These are phyloP conservation scores for Sciaenops ocellatus DNA, from an alignment of 2,797 vertebrate species.

Conservation along the genomic window DNA sequence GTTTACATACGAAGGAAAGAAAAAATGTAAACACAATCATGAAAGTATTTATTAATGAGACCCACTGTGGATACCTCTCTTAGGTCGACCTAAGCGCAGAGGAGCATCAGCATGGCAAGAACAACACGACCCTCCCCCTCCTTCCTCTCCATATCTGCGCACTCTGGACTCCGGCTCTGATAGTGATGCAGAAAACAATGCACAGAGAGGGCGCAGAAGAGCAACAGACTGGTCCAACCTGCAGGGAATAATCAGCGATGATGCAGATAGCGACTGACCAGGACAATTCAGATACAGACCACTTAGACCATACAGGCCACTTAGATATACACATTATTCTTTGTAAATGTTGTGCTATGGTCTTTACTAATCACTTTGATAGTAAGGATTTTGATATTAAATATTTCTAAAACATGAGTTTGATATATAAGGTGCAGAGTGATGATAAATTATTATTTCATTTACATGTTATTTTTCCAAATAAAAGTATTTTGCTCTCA, in stretches of 20 bases:
- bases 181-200: constrained; percentile 61
- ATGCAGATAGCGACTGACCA: constrained; percentile 86
- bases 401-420: background rate
- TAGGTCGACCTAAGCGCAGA: constrained; percentile 88
- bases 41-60: background rate
- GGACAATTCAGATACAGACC: too few species aligned
- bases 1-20: background rate
- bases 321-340: background rate
- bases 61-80: background rate
- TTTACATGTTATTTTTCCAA: constrained; percentile 21
- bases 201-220: constrained; percentile 51
- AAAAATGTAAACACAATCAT: background rate
- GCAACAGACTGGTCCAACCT: constrained; percentile 87
- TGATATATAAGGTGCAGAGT: background rate
- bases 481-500: constrained; percentile 36
- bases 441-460: background rate
- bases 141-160: constrained; percentile 69
- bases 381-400: background rate
- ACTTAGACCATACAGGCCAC: too few species aligned
- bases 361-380: background rate
- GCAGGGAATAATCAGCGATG: constrained; percentile 91
- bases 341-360: background rate
- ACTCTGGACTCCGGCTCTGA: constrained; percentile 80
- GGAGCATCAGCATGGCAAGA: constrained; percentile 51
- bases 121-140: constrained; percentile 42